phyloP scores from a whole-genome alignment of 2,888 invertebrate species.

The Tetanocera ferruginea region DNA sequence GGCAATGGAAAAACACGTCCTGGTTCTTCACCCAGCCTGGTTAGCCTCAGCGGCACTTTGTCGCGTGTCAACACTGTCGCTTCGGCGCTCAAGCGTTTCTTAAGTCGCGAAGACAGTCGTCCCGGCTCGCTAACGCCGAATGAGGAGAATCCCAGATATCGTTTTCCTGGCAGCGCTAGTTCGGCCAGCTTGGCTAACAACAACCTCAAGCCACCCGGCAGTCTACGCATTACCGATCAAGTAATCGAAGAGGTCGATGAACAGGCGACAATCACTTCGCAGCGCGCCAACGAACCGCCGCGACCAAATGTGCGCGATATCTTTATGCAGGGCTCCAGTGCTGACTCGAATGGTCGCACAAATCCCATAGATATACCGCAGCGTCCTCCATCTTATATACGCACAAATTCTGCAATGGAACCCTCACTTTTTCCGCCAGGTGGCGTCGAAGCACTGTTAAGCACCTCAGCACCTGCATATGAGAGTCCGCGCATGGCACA shows the following conservation, averaged over 20 bases:
- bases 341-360: slow-evolving; percentile 70
- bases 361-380: slow-evolving; percentile 77
- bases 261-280: slow-evolving; percentile 84
- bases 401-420: slow-evolving; percentile 63
- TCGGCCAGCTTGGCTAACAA: slow-evolving; percentile 61
- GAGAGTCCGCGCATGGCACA: slow-evolving; percentile 55
- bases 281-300: slow-evolving; percentile 72
- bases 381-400: slow-evolving; percentile 58
- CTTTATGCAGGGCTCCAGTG: slow-evolving; percentile 71
- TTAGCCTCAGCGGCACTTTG: slow-evolving; percentile 72
- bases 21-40: slow-evolving; percentile 70
- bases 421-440: slow-evolving; percentile 65
- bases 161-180: slow-evolving; percentile 68
- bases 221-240: slow-evolving; percentile 79
- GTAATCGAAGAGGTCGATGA: slow-evolving; percentile 85
- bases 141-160: slow-evolving; percentile 62
- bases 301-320: slow-evolving; percentile 77
- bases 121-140: slow-evolving; percentile 69
- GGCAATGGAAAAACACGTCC: slow-evolving; percentile 73
- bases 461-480: slow-evolving; percentile 64
- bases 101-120: slow-evolving; percentile 80
- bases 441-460: slow-evolving; percentile 67
- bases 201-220: slow-evolving; percentile 63
- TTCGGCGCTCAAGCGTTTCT: slow-evolving; percentile 81
- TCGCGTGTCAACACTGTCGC: slow-evolving; percentile 83